Base-by-base conservation (phyloP, 2,888 invertebrate species). In the Drosophila aldrichi region DNA sequence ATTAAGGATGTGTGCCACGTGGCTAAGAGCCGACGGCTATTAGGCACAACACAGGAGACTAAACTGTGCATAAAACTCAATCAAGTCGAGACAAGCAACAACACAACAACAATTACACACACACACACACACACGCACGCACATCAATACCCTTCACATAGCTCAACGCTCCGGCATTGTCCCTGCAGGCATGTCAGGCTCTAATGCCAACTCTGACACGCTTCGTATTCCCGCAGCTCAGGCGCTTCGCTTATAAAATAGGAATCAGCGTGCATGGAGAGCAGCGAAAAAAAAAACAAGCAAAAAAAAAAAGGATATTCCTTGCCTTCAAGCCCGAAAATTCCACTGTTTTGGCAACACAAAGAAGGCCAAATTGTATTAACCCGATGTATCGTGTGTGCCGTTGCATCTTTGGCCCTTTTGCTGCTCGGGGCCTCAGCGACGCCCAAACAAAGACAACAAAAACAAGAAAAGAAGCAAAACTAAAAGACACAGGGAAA, bases 181-280 rank as follows among this genome's bases (percentile, higher is more conserved):
- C 88, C 91, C 88, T 80, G 64, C 80, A 89, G 91, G 85, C 84
- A 88, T 91, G 88, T 90, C 89, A 89, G 82, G 82, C 87, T 84
- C 85, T 88, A 89, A 90, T 88, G 82, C 87, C 85, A 87, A 83
- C 90, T 75, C 82, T 91, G 91, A 86, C 91, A 89, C 90, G 88
- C 86, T 88, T 66, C 62, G 38, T 63, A 74, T 70, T 77, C 81
- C 79, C 81, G 54, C 25, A 46, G 72, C 68, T 70, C 34, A 7
- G 34, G 65, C 64, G 70, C 52, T 66, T 34, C 22, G 60, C 61
- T 71, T 74, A 70, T 70, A 74, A 74, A 72, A 68, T 71, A 63
- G 66, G 67, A 82, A 73, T 73, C 88, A 74, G 60, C 73, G 73
- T 70, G 72, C 59, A 73, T 74, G 79, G 76, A 77, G 71, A 75